Evolutionary conservation across 2,888 invertebrate genomes (phyloP).

Genomic region (Callinectes sapidus): DNA sequence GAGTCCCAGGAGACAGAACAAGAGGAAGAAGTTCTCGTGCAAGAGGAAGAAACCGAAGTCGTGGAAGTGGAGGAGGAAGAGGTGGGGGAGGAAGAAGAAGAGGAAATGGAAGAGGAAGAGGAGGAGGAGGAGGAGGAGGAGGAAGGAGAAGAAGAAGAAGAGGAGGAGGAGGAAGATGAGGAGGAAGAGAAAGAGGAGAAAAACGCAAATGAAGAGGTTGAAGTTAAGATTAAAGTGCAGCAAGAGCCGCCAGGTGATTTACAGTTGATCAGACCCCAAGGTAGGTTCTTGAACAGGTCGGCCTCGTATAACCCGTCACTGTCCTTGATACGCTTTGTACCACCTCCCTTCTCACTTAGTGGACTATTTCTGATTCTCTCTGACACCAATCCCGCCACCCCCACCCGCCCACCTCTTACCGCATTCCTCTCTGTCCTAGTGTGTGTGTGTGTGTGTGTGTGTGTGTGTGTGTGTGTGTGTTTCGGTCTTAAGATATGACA

Average conservation of each 20-base stretch:
- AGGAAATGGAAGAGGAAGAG: conserved; percentile 23
- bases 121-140: conserved; percentile 45
- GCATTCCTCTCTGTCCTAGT: neutral
- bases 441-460: neutral
- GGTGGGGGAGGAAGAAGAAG: neutral
- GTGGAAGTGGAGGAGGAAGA: conserved; percentile 36
- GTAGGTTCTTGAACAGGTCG: conserved; percentile 26
- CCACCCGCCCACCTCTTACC: neutral
- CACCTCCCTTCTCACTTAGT: neutral
- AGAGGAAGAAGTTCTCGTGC: neutral
- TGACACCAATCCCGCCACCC: neutral
- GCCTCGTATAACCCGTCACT: neutral
- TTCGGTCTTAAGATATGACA: neutral
- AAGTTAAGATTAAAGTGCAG: neutral
- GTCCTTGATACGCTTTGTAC: neutral
- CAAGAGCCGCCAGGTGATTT: neutral
- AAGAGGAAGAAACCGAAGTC: neutral
- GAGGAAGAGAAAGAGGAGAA: conserved; percentile 51
- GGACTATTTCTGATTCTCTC: neutral
- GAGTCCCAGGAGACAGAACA: neutral
- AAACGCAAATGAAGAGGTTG: conserved; percentile 28
- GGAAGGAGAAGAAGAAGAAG: conserved; percentile 36
- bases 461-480: conserved; percentile 2
- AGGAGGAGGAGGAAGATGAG: conserved; percentile 12
- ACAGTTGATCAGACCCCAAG: conserved; percentile 63